phyloP scores from a whole-genome alignment of 2,113 vertebrate genomes.

The Eira barbara region DNA sequence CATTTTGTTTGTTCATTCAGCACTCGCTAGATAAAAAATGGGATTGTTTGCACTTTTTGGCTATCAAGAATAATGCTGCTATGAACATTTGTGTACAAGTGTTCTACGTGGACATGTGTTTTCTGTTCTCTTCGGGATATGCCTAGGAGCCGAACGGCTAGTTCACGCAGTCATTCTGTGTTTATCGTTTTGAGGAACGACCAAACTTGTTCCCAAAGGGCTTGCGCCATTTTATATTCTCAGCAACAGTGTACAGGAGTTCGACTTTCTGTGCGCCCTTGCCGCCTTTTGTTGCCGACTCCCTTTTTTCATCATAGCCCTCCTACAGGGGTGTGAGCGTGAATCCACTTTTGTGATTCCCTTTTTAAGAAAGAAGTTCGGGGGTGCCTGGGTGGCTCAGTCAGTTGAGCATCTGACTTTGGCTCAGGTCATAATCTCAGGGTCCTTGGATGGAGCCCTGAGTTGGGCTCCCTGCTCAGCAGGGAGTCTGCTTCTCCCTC shows the following conservation, averaged over 20 bases:
- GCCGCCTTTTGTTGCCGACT: background rate
- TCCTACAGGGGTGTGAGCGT: background rate
- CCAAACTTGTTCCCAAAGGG: background rate
- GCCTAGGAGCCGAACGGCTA: background rate
- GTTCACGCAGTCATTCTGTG: background rate
- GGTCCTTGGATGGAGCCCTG: background rate
- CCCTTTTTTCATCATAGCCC: background rate
- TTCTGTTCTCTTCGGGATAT: background rate
- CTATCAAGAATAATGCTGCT: background rate
- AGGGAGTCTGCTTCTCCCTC: background rate
- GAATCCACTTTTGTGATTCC: background rate
- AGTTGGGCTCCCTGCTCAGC: background rate
- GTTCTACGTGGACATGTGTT: background rate
- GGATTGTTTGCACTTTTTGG: background rate
- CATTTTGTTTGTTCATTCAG: background rate
- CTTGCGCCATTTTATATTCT: background rate
- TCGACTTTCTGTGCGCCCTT: background rate
- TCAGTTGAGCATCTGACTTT: background rate
- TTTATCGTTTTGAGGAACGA: background rate
- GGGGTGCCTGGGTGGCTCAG: background rate
- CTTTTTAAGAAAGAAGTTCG: background rate
- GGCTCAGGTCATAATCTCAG: background rate
- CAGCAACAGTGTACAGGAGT: too few relatives aligned
- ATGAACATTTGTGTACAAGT: background rate
- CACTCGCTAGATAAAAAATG: background rate